Conservation (phyloP, 2,113 vertebrate genomes). For the Pagrus major region DNA sequence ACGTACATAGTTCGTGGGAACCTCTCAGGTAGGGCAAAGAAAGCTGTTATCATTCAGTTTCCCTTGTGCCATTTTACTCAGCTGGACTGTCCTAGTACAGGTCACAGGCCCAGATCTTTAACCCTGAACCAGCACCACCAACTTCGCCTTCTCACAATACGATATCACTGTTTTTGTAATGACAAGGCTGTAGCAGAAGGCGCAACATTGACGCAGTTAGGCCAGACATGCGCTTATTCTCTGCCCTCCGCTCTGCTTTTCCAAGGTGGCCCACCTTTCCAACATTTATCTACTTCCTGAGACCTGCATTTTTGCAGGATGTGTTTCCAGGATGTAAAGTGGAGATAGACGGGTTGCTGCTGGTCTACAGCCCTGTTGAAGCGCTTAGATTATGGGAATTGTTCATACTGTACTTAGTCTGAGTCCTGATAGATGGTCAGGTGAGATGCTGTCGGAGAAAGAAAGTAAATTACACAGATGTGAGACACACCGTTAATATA, state of each 20-base stretch:
- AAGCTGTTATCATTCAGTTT: not conserved
- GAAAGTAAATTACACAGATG: no score
- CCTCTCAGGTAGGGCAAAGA: not conserved
- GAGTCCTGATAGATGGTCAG: not conserved
- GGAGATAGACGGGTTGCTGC: no score
- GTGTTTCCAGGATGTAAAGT: conserved; percentile 30
- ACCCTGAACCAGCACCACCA: not conserved
- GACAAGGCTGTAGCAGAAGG: conserved; percentile 32
- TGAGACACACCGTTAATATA: not conserved
- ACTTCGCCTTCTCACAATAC: conserved; percentile 8
- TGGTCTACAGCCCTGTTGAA: conserved; percentile 9
- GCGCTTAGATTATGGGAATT: not conserved
- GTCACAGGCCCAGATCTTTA: not conserved
- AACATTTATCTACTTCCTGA: conserved; percentile 60
- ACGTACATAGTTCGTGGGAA: conserved; percentile 8
- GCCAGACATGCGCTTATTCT: conserved; percentile 12
- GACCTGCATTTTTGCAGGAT: conserved; percentile 17
- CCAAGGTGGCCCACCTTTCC: conserved; percentile 20
- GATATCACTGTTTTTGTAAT: conserved; percentile 54
- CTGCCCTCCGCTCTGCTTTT: no score
- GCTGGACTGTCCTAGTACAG: not conserved
- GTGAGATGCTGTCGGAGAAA: not conserved
- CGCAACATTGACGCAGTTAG: not conserved
- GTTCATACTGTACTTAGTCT: not conserved
- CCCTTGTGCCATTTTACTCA: not conserved